Conservation (phyloP, 2,113 vertebrate genomes). For the Gobius niger region DNA sequence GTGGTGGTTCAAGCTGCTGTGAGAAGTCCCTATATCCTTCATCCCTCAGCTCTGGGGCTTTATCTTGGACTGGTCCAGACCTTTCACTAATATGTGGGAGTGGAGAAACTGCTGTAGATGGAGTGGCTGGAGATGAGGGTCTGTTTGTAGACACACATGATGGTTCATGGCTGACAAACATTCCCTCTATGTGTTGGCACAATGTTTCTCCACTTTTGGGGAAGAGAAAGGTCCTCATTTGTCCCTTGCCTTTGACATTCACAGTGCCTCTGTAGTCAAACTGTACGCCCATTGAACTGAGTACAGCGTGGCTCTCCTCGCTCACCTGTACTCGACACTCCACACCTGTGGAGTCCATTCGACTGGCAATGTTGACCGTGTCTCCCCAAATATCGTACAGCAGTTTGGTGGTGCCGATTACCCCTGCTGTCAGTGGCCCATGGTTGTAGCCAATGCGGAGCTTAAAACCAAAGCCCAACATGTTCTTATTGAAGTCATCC, state of each 20-base stretch:
- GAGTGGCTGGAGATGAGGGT: conserved; percentile 62
- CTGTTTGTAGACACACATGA: conserved; percentile 74
- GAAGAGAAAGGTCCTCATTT: conserved; percentile 99
- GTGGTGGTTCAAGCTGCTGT: conserved; percentile 56
- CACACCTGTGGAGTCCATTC: conserved; percentile 97
- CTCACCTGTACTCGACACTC: conserved; percentile 98
- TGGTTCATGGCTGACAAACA: conserved; percentile 80
- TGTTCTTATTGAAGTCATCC: conserved; percentile 98
- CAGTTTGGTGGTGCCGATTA: conserved; percentile 97
- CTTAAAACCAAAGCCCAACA: conserved; percentile 98
- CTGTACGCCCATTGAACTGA: conserved; percentile 91
- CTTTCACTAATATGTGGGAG: conserved; percentile 31
- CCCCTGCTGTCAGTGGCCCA: conserved; percentile 92
- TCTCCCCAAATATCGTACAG: conserved; percentile 99
- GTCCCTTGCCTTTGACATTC: conserved; percentile 97
- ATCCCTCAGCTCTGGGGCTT: conserved; percentile 45
- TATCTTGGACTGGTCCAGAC: conserved; percentile 27
- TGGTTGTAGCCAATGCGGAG: conserved; percentile 97
- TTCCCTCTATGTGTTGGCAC: conserved; percentile 82
- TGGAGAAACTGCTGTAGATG: conserved; percentile 25
- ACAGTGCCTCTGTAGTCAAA: conserved; percentile 98
- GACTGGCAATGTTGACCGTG: conserved; percentile 98
- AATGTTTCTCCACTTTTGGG: conserved; percentile 85
- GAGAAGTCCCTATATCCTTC: conserved; percentile 71
- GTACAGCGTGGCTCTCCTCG: conserved; percentile 91